Conservation (phyloP, 2,797 vertebrate genomes). For the Smutsia temminckii region DNA sequence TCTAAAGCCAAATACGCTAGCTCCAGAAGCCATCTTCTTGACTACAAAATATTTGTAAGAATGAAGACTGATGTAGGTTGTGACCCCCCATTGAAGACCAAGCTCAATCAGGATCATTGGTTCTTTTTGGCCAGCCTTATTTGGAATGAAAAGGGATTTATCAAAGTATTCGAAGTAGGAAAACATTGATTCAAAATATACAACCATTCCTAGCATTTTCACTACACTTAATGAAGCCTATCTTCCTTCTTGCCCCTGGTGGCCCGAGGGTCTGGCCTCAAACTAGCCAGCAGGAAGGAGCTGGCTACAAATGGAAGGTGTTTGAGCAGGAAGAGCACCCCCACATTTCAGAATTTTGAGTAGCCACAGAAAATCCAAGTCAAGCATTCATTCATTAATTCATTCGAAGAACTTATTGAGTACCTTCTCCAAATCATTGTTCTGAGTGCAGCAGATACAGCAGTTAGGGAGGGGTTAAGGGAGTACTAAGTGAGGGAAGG, state of each 20-base stretch:
- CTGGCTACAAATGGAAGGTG: conserved; percentile 78
- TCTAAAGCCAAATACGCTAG: not conserved
- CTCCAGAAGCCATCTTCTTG: not conserved
- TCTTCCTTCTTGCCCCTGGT: not conserved
- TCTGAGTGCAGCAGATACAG: not conserved
- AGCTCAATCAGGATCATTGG: not conserved
- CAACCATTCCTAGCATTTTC: not conserved
- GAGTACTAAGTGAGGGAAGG: not conserved
- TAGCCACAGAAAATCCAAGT: conserved; percentile 79
- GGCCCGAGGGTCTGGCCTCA: not conserved
- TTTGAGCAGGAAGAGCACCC: conserved; percentile 60
- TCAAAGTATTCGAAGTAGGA: not conserved
- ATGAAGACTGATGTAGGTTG: not conserved
- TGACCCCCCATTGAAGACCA: not conserved
- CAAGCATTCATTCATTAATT: conserved; percentile 58
- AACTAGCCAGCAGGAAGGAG: not conserved
- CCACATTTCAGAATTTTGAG: conserved; percentile 62
- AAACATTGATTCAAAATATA: not conserved
- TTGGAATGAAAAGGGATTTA: not conserved
- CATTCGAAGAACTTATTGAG: not conserved
- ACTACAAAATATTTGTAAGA: not conserved
- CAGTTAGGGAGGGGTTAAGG: not conserved
- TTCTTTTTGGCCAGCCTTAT: not conserved
- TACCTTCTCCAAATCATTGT: not conserved
- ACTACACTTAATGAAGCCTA: not conserved